Conservation (phyloP, 2,888 invertebrate species). For the Apantesis nais region DNA sequence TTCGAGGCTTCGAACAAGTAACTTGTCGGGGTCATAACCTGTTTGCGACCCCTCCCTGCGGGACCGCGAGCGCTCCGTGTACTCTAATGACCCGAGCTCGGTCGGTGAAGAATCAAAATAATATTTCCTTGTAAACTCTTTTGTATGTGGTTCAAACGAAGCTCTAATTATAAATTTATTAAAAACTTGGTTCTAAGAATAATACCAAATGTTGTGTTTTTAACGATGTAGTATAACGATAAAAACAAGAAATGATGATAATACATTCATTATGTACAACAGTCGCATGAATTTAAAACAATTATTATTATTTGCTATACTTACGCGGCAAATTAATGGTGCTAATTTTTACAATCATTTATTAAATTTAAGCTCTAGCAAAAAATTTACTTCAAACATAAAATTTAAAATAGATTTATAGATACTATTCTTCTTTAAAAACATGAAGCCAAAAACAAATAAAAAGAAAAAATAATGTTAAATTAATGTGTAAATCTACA, state of each 20-base stretch:
- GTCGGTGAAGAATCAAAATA: conserved; percentile 64
- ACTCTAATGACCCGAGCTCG: conserved; percentile 74
- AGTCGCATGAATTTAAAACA: background rate
- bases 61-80: conserved; percentile 72
- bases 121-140: conserved; percentile 40
- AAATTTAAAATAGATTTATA: background rate
- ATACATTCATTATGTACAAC: background rate
- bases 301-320: background rate
- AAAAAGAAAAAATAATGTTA: background rate
- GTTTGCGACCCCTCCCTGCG: conserved; percentile 84
- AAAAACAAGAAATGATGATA: background rate
- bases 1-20: conserved; percentile 80
- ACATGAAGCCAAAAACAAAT: background rate
- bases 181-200: background rate
- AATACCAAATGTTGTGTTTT: background rate
- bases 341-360: background rate
- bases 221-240: background rate
- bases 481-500: background rate
- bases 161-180: conserved; percentile 11
- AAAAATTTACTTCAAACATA: background rate
- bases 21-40: conserved; percentile 86
- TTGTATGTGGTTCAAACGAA: conserved; percentile 16
- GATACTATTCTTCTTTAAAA: background rate
- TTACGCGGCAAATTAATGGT: background rate
- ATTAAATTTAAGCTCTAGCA: background rate